Conservation (phyloP, 2,888 invertebrate genomes). For the Gasteruption jaculator region DNA sequence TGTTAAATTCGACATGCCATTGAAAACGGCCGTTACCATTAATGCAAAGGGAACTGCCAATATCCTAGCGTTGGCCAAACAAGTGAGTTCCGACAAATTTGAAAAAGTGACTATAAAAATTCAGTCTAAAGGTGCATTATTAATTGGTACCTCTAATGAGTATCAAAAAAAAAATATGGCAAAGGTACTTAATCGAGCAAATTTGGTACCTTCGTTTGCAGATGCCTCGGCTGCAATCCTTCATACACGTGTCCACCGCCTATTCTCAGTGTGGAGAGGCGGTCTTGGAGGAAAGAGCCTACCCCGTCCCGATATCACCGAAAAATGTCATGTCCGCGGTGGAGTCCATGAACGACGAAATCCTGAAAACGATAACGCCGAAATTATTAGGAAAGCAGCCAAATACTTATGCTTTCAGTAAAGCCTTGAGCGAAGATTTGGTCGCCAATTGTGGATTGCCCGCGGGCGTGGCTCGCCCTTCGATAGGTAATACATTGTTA, state of each 20-base stretch:
- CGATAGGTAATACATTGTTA: conserved; percentile 69
- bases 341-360: conserved; percentile 65
- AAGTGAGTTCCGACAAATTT: conserved; percentile 34
- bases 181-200: background rate
- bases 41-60: conserved; percentile 61
- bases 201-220: conserved; percentile 23
- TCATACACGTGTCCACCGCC: conserved; percentile 87
- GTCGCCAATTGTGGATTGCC: conserved; percentile 72
- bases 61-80: conserved; percentile 53
- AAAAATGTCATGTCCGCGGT: conserved; percentile 63
- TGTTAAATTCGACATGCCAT: conserved; percentile 68
- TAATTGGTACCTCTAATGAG: background rate
- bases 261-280: conserved; percentile 85
- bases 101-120: background rate
- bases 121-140: background rate
- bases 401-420: conserved; percentile 96
- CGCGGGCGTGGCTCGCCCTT: conserved; percentile 81
- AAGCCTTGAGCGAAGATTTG: conserved; percentile 83
- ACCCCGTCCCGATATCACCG: conserved; percentile 60
- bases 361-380: conserved; percentile 62
- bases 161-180: background rate
- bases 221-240: conserved; percentile 46
- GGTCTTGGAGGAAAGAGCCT: conserved; percentile 74
- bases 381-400: conserved; percentile 75
- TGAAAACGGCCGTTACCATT: conserved; percentile 61